Evolutionary conservation across 2,888 invertebrate species (phyloP).

Genomic region (Heliconius sara): DNA sequence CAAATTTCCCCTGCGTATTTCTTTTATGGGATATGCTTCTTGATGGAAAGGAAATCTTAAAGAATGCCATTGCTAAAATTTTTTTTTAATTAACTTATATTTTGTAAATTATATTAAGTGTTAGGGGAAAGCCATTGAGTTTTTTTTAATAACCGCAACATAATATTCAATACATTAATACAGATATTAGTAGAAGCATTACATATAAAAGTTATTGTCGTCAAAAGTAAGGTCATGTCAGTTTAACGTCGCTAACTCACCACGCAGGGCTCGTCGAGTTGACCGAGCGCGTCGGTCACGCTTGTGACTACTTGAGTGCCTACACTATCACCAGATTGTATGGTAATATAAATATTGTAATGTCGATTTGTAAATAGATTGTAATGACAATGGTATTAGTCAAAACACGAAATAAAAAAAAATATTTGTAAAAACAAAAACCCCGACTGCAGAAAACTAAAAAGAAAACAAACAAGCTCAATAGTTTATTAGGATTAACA

Average conservation of each 20-base stretch:
- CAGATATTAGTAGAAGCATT: not conserved
- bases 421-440: too few species aligned
- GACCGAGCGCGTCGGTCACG: slow-evolving; percentile 77
- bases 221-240: slow-evolving; percentile 33
- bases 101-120: not conserved
- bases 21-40: not conserved
- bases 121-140: not conserved
- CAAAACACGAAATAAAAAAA: too few species aligned
- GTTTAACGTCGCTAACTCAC: slow-evolving; percentile 29
- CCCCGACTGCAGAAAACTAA: too few species aligned
- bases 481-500: too few species aligned
- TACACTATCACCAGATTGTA: slow-evolving; percentile 33
- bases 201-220: not conserved
- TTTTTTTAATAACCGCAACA: too few species aligned
- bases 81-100: not conserved
- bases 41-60: not conserved
- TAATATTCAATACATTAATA: not conserved
- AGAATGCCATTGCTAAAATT: too few species aligned
- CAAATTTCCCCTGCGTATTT: not conserved
- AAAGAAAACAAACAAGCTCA: too few species aligned
- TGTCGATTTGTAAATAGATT: not conserved
- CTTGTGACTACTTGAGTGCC: slow-evolving; percentile 62
- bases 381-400: not conserved
- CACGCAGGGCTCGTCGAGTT: slow-evolving; percentile 54
- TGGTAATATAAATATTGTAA: slow-evolving; percentile 20